A percentile compares a stretch with the other conserved stretches of the same genome.
Conservation (phyloP, 2,888 invertebrate species). For the Pristionchus mayeri region DNA sequence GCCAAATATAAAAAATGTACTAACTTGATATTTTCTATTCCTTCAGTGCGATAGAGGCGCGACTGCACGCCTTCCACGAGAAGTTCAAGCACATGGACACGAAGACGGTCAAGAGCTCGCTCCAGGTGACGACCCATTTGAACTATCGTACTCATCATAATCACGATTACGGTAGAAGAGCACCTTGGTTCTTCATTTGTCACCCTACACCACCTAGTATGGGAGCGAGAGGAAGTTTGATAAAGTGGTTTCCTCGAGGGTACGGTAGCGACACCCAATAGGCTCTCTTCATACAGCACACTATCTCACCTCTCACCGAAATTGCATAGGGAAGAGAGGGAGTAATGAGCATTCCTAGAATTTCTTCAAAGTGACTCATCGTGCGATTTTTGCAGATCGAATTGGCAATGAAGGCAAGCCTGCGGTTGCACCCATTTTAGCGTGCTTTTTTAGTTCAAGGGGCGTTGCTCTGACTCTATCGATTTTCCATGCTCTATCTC, state of each 20-base stretch:
- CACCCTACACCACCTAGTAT: too few relatives aligned
- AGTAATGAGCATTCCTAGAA: too few relatives aligned
- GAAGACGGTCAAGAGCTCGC: constrained; percentile 37
- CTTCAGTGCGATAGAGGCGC: constrained; percentile 31
- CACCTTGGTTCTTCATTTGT: too few relatives aligned
- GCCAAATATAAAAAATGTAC: too few relatives aligned
- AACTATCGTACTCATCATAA: neutral
- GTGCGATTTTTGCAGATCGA: constrained; percentile 16
- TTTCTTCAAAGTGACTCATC: neutral
- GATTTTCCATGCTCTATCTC: too few relatives aligned
- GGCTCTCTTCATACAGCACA: too few relatives aligned
- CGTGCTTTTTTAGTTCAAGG: neutral
- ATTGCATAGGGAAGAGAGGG: too few relatives aligned
- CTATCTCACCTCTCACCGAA: too few relatives aligned
- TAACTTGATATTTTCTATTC: neutral
- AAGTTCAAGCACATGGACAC: constrained; percentile 28
- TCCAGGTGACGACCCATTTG: constrained; percentile 8
- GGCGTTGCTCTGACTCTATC: too few relatives aligned
- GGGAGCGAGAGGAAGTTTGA: too few relatives aligned
- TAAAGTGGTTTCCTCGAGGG: too few relatives aligned
- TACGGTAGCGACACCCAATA: neutral
- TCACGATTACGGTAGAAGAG: too few relatives aligned
- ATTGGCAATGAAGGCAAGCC: constrained; percentile 30
- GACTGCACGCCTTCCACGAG: constrained; percentile 13
- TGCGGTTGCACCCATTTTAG: neutral